These are phyloP conservation scores for Ariopsis seemanni DNA, from an alignment of 2,113 vertebrate species.

Conservation along the genomic window DNA sequence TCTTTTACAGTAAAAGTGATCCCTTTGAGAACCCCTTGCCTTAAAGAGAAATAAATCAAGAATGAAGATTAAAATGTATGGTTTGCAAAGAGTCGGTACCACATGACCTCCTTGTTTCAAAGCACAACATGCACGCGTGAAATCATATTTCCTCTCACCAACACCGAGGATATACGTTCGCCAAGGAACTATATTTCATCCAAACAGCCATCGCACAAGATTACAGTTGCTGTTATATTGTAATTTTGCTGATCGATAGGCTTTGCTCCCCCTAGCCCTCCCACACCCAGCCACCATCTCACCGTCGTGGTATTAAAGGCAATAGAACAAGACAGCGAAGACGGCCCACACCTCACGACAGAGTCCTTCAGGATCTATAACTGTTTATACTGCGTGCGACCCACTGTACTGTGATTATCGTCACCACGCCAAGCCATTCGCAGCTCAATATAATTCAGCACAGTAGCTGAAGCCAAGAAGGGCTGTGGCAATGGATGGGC, in stretches of 20 bases:
- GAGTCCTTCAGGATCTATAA: conserved; percentile 29
- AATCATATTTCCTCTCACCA: conserved; percentile 2
- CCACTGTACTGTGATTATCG: conserved; percentile 6
- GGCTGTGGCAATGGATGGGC: neutral
- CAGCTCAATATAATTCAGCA: conserved; percentile 22
- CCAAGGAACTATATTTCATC: conserved; percentile 33
- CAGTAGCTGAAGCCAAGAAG: neutral
- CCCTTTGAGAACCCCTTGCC: neutral
- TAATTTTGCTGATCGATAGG: conserved; percentile 38
- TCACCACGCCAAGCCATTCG: neutral
- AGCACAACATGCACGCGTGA: neutral
- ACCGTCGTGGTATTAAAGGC: conserved; percentile 26
- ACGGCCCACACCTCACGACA: neutral
- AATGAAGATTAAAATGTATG: neutral
- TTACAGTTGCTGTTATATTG: conserved; percentile 47
- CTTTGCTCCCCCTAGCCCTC: conserved; percentile 5
- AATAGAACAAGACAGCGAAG: conserved; percentile 13
- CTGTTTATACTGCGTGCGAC: conserved; percentile 22
- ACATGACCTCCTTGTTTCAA: neutral
- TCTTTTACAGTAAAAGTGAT: neutral
- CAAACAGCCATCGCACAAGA: conserved; percentile 23
- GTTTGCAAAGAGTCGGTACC: neutral
- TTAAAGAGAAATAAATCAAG: neutral
- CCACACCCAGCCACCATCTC: conserved; percentile 3
- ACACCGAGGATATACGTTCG: neutral